Evolutionary conservation across 2,888 invertebrate species (phyloP).

Genomic region (Dioctria rufipes): DNA sequence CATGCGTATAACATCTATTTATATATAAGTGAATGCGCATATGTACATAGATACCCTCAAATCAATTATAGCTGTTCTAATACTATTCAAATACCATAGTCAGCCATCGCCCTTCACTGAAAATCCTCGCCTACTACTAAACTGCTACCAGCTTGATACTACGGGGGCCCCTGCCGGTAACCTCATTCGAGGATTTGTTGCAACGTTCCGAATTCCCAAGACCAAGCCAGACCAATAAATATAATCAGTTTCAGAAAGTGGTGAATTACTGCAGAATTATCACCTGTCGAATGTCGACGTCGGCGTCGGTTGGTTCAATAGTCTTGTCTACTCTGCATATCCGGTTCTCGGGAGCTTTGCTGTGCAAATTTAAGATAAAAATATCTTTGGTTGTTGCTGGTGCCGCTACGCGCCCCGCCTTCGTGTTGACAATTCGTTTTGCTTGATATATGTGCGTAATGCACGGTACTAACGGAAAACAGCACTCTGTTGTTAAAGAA

Average conservation of each 20-base stretch:
- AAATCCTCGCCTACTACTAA: conserved; percentile 29
- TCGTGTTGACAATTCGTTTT: no score
- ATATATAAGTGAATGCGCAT: no score
- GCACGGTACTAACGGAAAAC: no score
- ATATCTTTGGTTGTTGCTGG: background rate
- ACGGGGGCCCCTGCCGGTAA: conserved; percentile 3
- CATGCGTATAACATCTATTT: no score
- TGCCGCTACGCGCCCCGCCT: background rate
- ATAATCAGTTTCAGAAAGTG: conserved; percentile 27
- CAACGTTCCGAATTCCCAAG: conserved; percentile 30
- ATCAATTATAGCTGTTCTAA: conserved; percentile 22
- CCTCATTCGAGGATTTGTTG: conserved; percentile 36
- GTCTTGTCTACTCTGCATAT: conserved; percentile 24
- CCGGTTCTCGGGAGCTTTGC: conserved; percentile 33
- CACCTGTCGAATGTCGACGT: conserved; percentile 42
- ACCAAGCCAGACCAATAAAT: conserved; percentile 17
- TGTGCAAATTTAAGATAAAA: conserved; percentile 33
- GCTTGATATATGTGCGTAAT: background rate
- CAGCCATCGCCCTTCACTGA: conserved; percentile 34
- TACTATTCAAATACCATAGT: background rate
- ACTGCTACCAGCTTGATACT: conserved; percentile 16
- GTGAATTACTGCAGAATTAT: conserved; percentile 36
- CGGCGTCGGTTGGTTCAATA: conserved; percentile 25
- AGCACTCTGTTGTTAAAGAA: background rate
- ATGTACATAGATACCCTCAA: background rate